These are phyloP conservation scores for Microtus pennsylvanicus DNA, from an alignment of 2,113 vertebrate genomes.

Conservation along the genomic window DNA sequence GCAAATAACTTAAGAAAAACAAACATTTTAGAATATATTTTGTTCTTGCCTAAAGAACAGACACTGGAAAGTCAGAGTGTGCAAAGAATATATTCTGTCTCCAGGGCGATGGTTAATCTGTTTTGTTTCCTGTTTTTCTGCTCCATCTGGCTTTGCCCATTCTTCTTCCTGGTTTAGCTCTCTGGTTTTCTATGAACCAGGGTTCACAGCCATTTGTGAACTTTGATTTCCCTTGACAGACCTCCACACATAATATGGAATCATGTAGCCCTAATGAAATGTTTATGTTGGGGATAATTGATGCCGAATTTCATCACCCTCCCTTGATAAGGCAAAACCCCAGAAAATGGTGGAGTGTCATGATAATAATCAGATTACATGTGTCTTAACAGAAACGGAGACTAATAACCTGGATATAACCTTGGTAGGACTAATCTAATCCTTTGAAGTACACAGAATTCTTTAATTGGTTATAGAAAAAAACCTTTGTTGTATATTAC, in stretches of 20 bases:
- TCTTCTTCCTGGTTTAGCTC: not conserved
- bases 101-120: not conserved
- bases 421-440: not conserved
- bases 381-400: not conserved
- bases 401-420: not conserved
- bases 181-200: not conserved
- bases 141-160: not conserved
- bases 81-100: not conserved
- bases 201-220: not conserved
- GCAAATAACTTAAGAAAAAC: slow-evolving; percentile 34
- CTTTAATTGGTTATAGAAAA: not conserved
- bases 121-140: not conserved
- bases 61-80: not conserved
- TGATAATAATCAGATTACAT: not conserved
- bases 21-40: slow-evolving; percentile 56
- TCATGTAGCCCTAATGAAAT: not conserved
- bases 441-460: not conserved
- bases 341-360: not conserved
- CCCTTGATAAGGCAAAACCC: not conserved
- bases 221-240: not conserved
- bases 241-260: not conserved
- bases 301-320: not conserved
- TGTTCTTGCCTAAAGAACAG: not conserved
- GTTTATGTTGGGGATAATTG: not conserved
- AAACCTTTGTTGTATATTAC: not conserved